Evolutionary conservation across 2,888 invertebrate species (phyloP).

Genomic region (Ctena decussata): DNA sequence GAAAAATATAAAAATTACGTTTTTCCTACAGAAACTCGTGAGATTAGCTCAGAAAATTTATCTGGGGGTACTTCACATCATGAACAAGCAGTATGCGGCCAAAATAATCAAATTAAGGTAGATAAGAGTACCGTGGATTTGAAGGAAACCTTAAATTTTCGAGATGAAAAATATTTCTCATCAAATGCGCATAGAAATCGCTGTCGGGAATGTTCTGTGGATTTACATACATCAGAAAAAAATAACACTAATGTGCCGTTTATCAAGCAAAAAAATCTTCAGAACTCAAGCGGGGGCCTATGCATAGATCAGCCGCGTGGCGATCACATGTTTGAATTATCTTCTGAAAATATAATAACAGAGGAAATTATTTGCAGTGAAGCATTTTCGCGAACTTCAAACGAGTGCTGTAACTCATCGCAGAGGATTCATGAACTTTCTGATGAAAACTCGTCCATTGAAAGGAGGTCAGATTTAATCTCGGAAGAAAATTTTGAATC

Average conservation of each 20-base stretch:
- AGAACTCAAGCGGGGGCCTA: neutral
- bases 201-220: neutral
- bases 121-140: neutral
- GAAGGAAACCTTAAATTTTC: neutral
- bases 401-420: neutral
- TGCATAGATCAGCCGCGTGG: neutral
- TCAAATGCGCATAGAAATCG: neutral
- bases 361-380: conserved; percentile 1
- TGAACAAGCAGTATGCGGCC: conserved; percentile 3
- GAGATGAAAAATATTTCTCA: neutral
- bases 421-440: neutral
- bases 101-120: conserved; percentile 7
- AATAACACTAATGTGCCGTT: neutral
- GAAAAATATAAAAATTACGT: neutral
- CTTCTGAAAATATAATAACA: neutral
- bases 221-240: conserved; percentile 2
- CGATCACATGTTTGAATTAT: neutral
- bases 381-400: neutral
- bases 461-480: neutral
- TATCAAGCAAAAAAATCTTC: neutral
- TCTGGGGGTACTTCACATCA: neutral
- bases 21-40: neutral
- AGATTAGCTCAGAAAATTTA: neutral
- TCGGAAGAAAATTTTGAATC: neutral
- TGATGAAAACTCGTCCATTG: neutral